Percentiles rank a stretch among this genome's conserved stretches.
Evolutionary conservation across 2,888 invertebrate genomes (phyloP).

Genomic region (Shargacucullia verbasci): DNA sequence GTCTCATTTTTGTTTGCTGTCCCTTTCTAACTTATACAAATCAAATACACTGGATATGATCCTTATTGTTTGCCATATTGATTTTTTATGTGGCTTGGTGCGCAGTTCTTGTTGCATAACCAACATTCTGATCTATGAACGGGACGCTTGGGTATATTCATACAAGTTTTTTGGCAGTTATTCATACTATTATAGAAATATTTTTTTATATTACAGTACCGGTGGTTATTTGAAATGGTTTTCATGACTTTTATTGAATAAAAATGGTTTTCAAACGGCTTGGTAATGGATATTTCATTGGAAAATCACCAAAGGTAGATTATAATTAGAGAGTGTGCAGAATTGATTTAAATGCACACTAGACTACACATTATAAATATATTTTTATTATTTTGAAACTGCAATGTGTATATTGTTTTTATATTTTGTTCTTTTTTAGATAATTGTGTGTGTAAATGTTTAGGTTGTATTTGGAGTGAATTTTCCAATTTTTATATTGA

Average conservation of each 20-base stretch:
- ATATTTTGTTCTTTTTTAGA: background rate
- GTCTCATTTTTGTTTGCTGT: slow-evolving; percentile 77
- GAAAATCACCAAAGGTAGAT: slow-evolving; percentile 35
- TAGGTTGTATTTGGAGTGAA: no score
- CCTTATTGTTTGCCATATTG: slow-evolving; percentile 84
- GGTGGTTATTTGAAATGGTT: slow-evolving; percentile 9
- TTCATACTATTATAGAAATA: slow-evolving; percentile 21
- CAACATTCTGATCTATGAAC: slow-evolving; percentile 51
- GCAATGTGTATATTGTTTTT: background rate
- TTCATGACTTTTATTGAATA: slow-evolving; percentile 15
- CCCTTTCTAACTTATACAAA: slow-evolving; percentile 77
- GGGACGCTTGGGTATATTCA: slow-evolving; percentile 50
- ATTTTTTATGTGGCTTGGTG: slow-evolving; percentile 78
- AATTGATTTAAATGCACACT: background rate
- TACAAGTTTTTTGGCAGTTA: slow-evolving; percentile 37
- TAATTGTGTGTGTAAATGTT: no score
- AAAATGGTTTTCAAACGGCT: slow-evolving; percentile 45
- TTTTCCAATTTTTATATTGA: slow-evolving; percentile 1
- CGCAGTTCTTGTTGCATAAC: slow-evolving; percentile 60
- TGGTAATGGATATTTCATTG: slow-evolving; percentile 17
- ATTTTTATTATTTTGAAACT: background rate
- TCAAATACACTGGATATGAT: slow-evolving; percentile 76
- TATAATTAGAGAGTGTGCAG: background rate
- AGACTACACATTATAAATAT: background rate
- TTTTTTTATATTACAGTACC: slow-evolving; percentile 7